Conservation (phyloP, 2,888 invertebrate genomes). For the Therioaphis trifolii region DNA sequence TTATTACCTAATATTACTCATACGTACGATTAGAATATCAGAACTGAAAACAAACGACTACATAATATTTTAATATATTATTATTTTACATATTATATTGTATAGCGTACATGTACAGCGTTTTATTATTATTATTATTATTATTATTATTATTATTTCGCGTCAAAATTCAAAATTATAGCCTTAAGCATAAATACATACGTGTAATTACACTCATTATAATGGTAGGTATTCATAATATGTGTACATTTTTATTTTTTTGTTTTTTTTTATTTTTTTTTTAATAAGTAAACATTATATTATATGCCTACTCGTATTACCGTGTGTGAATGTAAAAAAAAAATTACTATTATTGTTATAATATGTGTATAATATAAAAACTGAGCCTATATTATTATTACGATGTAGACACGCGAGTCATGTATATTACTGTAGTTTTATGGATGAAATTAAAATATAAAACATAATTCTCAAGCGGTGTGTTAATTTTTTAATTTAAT, state of each 20-base stretch:
- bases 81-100: no score
- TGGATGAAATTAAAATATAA: neutral
- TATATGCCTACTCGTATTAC: neutral
- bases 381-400: constrained; percentile 20
- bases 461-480: neutral
- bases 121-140: neutral
- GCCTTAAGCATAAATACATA: neutral
- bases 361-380: constrained; percentile 33
- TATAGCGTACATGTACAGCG: neutral
- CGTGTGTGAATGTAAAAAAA: constrained; percentile 17
- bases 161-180: neutral
- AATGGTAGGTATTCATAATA: neutral
- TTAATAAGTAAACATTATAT: no score
- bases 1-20: no score
- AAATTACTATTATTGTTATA: constrained; percentile 23
- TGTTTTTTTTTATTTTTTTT: neutral
- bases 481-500: neutral
- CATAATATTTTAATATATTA: neutral
- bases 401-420: constrained; percentile 42
- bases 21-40: constrained; percentile 26
- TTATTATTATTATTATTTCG: neutral
- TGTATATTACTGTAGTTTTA: constrained; percentile 40
- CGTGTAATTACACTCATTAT: neutral
- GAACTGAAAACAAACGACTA: constrained; percentile 17
- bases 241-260: no score